Evolutionary conservation across 1,140 invertebrate genomes (phyloP), one percentile per base, ranked within the genome.

Genomic region (Pantala flavescens): DNA sequence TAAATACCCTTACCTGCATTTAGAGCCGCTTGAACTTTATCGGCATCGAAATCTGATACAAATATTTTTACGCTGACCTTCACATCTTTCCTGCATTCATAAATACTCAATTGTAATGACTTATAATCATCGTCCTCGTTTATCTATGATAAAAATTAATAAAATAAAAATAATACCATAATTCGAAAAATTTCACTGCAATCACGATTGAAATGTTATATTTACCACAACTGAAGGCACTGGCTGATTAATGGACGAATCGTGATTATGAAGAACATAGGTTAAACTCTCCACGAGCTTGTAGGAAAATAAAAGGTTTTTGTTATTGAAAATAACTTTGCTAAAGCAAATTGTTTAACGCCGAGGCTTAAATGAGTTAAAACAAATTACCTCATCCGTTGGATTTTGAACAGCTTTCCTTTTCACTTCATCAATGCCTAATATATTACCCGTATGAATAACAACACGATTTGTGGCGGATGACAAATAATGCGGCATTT

Each of bases 381-480:
- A 14, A 63, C 3, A 63, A 36, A 77, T 75, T 76, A 94, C 93
- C 87, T 96, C 93, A 81, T 94, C 91, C 71, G 89, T 89, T 24
- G 93, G 88, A 83, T 88, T 91, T 80, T 93, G 90, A 77, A 90
- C 90, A 73, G 91, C 89, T 81, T 93, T 94, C 82, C 90, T 91
- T 80, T 92, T 93, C 23, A 94, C 85, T 79, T 93, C 89, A 80
- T 92, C 90, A 75, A 93, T 87, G 78, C 88, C 90, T 43, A 96
- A 85, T 77, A 96, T 92, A 83, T 96, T 96, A 74, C 94, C 94
- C 43, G 93, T 95, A 78, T 93, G 91, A 75, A 95, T 88, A 3
- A 72, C 16, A 24, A 72, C n/a, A 2, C 23, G 63, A 7, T 70
- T 70, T 7, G 63, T 70, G 28, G 28, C 9, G 2, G 28, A 36